These are phyloP conservation scores for Lepidothrix coronata DNA, from an alignment of 2,113 vertebrate genomes.

Conservation along the genomic window DNA sequence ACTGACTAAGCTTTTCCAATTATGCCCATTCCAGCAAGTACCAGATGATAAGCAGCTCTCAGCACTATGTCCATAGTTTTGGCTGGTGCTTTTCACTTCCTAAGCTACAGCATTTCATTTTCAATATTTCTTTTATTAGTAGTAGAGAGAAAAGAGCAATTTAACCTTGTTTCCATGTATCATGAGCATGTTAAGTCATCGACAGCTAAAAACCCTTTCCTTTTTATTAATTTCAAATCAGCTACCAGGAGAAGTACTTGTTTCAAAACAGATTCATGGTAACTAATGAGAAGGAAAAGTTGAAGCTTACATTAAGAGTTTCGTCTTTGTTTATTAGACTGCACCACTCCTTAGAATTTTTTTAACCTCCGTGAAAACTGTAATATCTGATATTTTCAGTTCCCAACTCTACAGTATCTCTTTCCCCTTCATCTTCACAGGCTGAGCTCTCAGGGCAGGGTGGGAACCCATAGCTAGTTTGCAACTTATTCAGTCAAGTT, in stretches of 20 bases:
- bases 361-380: background rate
- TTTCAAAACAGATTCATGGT: background rate
- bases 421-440: background rate
- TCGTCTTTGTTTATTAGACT: background rate
- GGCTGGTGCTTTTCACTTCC: background rate
- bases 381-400: background rate
- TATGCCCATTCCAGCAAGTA: background rate
- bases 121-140: background rate
- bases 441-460: background rate
- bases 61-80: background rate
- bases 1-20: background rate
- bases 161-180: constrained; percentile 18
- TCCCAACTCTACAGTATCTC: background rate
- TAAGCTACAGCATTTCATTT: background rate
- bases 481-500: background rate
- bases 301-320: background rate
- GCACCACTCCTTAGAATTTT: background rate
- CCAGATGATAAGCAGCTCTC: background rate
- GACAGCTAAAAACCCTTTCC: constrained; percentile 14
- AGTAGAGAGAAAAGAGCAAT: background rate
- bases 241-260: constrained; percentile 11
- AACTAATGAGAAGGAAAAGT: constrained; percentile 7
- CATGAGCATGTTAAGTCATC: background rate
- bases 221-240: constrained; percentile 43
- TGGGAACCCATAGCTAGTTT: background rate